Conservation (phyloP, 2,888 invertebrate species). For the Lampropteryx suffumata region DNA sequence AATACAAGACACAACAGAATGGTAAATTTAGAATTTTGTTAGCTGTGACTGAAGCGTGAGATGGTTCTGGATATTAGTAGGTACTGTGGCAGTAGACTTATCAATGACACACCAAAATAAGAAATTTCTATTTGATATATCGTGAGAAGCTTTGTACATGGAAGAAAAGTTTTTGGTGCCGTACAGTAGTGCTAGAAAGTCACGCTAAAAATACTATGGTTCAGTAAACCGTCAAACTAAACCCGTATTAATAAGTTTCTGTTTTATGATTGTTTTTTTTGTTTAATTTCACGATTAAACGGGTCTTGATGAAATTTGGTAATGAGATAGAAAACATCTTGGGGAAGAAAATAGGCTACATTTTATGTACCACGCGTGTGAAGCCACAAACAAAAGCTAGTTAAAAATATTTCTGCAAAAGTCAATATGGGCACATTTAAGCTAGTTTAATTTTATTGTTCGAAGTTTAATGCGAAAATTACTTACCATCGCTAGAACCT, state of each 20-base stretch:
- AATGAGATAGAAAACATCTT: too few relatives aligned
- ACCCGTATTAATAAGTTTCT: too few relatives aligned
- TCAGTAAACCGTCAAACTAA: too few relatives aligned
- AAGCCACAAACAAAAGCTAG: too few relatives aligned
- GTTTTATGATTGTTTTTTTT: too few relatives aligned
- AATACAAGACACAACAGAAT: slow-evolving; percentile 83
- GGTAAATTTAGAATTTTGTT: slow-evolving; percentile 80
- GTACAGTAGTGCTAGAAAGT: slow-evolving; percentile 2
- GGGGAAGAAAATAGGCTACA: too few relatives aligned
- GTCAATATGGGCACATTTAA: neutral
- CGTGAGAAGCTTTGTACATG: neutral
- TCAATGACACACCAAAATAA: slow-evolving; percentile 29
- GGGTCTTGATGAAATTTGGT: too few relatives aligned
- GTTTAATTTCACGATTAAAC: too few relatives aligned
- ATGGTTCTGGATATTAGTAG: slow-evolving; percentile 73
- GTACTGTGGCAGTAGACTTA: slow-evolving; percentile 44
- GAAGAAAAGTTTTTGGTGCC: slow-evolving; percentile 19
- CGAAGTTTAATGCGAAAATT: slow-evolving; percentile 32
- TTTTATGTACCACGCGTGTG: too few relatives aligned
- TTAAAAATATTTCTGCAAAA: too few relatives aligned
- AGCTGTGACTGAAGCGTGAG: slow-evolving; percentile 70
- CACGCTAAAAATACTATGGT: slow-evolving; percentile 6
- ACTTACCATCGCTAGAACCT: slow-evolving; percentile 75
- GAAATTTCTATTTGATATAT: neutral
- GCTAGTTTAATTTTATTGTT: slow-evolving; percentile 8